Evolutionary conservation across 2,113 vertebrate genomes (phyloP), one percentile per base, ranked within the genome.

Genomic region (Albula goreensis): DNA sequence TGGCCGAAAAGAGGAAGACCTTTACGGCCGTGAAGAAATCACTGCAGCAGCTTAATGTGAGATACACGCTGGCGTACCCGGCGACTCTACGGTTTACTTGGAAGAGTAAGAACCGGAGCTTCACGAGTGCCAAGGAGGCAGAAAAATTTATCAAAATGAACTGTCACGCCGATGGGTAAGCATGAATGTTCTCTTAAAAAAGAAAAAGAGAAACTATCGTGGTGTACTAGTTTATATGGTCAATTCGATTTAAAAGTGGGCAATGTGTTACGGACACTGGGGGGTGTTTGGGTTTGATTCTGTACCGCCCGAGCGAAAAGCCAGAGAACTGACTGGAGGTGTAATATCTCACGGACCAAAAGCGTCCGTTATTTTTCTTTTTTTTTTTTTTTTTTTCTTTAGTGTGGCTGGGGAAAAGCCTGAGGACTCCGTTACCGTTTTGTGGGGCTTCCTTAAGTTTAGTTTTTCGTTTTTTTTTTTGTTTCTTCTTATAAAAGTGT

Each of bases 41-140:
- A 17, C 11, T 48, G 50, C 22, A 81, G 52, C n/a, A 13, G 31
- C 31, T 49, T 70, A 79, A 53, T 81, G 78, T 87, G 85, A 83
- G 84, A 81, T 50, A 87, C 11, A 15, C 41, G 53, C 81, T 87
- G 85, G 50, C 50, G 77, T 66, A 77, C 31, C 83, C 85, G 60
- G 63, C 50, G 78, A 87, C 78, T 3, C 11, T 50, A 2, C 41
- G 5, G 2, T 79, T 79, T 48, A 79, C 31, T 3, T 17, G 31
- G 78, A 48, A 50, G 10, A 17, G 78, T 2, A 12, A 48, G n/a
- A 79, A 10, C 77, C n/a, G n/a, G 25, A 79, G 17, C 1, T 79
- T 79, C 11, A 48, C 31, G 3, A 15, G 2, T 10, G 15, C 10
- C 10, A 48, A 11, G 3, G 11, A 50, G 9, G 48, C 78, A 31